Base-by-base conservation (phyloP, 2,797 vertebrate genomes). In the Myotis planiceps region DNA sequence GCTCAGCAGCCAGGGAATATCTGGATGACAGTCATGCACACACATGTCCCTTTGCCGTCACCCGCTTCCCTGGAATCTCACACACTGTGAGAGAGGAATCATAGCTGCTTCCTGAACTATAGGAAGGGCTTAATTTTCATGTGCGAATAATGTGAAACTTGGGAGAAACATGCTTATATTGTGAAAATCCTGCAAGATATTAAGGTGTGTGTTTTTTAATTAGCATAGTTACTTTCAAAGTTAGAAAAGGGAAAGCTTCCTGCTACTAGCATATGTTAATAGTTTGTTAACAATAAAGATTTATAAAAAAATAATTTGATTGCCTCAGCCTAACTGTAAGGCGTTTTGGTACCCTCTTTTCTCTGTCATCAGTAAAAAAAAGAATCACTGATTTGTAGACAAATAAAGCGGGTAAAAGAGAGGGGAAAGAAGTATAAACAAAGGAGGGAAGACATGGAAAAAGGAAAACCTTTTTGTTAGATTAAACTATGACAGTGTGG, bases 51-150 rank as follows among this genome's bases (percentile, higher is more conserved):
- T 90, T 60, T 53, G 2, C 18, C 29, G 27, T 16, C 23, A 12
- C 74, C 42, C 27, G n/a, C 39, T 45, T 34, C 39, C 53, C 55
- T 66, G 69, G 34, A 51, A 79, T 49, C 32, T 32, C 29, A 76
- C 66, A 16, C 69, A 47, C 25, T 23, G 37, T 25, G 37, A 92
- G 58, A 94, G 23, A 71, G 58, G 25, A 90, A 55, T 90, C 78
- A 29, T 10, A 85, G 71, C 18, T 92, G 55, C 47, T 82, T 82
- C 58, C 75, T 39, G 39, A 95, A 75, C 79, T 49, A n/a, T 37
- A 87, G 4, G 37, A 83, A 72, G n/a, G 29, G 15, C 37, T 96
- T 96, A 72, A 83, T 96, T 92, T 91, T 94, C 71, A 93, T 88
- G 39, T 86, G 74, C 47, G 83, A 95, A 93, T 82, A 79, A 91